Percentiles rank a stretch among this genome's conserved stretches.
These are phyloP conservation scores for Phasianus colchicus DNA, from an alignment of 2,113 vertebrate species.

Conservation along the genomic window DNA sequence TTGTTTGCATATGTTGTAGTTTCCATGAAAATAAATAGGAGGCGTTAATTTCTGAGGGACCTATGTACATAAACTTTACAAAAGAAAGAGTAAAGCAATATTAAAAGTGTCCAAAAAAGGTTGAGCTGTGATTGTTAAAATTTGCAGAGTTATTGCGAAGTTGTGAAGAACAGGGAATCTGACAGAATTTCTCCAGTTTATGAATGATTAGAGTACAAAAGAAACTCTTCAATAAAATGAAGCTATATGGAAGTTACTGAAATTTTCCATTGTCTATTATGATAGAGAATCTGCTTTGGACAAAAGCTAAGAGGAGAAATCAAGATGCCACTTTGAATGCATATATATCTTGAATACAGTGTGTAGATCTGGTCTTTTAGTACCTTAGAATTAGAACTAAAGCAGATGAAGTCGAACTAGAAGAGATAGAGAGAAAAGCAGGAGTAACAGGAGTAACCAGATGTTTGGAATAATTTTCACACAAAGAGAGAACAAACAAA, in stretches of 20 bases:
- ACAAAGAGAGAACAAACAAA: background rate
- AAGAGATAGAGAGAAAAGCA: background rate
- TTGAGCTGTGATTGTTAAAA: background rate
- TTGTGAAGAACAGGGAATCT: background rate
- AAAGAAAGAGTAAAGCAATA: background rate
- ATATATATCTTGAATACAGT: background rate
- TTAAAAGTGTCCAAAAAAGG: background rate
- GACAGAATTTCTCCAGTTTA: background rate
- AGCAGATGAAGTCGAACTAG: background rate
- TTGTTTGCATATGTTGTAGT: background rate
- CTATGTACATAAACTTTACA: background rate
- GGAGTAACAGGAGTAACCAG: background rate
- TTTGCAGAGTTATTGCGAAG: background rate
- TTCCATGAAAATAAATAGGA: background rate
- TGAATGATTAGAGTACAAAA: background rate
- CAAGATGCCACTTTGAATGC: background rate
- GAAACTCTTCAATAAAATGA: background rate
- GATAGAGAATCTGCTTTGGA: background rate
- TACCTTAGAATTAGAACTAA: background rate
- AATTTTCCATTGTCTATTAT: background rate
- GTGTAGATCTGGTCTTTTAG: background rate
- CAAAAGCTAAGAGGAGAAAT: background rate
- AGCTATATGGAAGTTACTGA: background rate
- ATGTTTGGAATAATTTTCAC: background rate
- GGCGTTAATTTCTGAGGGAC: background rate